Evolutionary conservation across 64 coral and sea anemone species (phyloP), one percentile per base, ranked within the genome.

Genomic region (Hydrozoanthus tunicans): DNA sequence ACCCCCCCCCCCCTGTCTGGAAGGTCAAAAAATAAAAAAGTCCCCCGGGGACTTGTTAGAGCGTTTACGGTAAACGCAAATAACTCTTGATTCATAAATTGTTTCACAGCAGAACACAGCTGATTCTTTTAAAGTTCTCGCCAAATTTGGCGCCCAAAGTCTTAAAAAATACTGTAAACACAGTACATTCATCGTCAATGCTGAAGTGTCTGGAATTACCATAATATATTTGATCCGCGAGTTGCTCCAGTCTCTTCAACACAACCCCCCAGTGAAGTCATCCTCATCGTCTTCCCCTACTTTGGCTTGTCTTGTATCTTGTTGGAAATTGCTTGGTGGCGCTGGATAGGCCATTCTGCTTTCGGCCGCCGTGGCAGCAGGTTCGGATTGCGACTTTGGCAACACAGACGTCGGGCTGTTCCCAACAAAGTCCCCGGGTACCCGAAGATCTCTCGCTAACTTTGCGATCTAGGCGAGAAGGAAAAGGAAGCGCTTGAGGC

Each of bases 371-470:
- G 25, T 59, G 25, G 58, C 6, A 14, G 25, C 63, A 1, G 59
- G 9, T 27, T 62, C 58, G 0, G 2, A 3, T 81, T 58, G 51
- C 60, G 23, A 12, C 12, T 81, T 20, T 63, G 58, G 79, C 12
- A 81, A 81, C 14, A 25, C 58, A 5, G 79, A 81, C 79, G 62
- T 63, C 7, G 79, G n/a, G 63, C 58, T 81, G 58, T 26, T 81
- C 9, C 25, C 79, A 63, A 20, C 79, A 81, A 62, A 81, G 79
- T 81, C 79, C n/a, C 79, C 79, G 63, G 79, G 79, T 14, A 81
- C 79, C 20, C 79, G 79, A 51, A 81, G 79, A 58, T 81, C 79
- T 81, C 79, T 81, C 8, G 79, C 79, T 62, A 81, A 59, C 60
- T 81, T 81, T 51, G 79, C 79, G 4, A 81, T 59, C 79, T 81